Evolutionary conservation across 23 tunicate species (phyloP).

Genomic region (Halocynthia roretzi): DNA sequence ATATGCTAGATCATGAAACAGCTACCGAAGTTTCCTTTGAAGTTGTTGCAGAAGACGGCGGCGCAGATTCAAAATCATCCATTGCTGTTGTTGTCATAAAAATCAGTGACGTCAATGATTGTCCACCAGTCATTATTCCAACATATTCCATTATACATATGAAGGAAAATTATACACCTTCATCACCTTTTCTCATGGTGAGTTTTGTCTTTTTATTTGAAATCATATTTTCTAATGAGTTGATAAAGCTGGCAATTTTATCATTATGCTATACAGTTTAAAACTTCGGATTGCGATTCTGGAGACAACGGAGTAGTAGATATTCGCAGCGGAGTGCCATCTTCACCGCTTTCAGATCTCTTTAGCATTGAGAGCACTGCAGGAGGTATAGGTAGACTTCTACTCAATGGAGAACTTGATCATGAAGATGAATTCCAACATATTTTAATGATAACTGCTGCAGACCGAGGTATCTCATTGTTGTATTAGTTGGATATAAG

Average conservation of each 20-base stretch:
- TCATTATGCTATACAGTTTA: slow-evolving; percentile 23
- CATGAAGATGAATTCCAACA: slow-evolving; percentile 32
- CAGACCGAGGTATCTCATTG: slow-evolving; percentile 56
- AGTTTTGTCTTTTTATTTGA: neutral
- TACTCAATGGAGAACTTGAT: slow-evolving; percentile 22
- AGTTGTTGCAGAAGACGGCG: slow-evolving; percentile 54
- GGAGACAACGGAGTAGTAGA: slow-evolving; percentile 49
- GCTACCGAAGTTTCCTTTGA: slow-evolving; percentile 3
- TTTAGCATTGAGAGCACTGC: slow-evolving; percentile 18
- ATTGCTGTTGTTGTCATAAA: slow-evolving; percentile 21
- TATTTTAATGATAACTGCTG: slow-evolving; percentile 47
- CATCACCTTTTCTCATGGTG: neutral
- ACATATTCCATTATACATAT: slow-evolving; percentile 31
- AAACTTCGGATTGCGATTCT: slow-evolving; percentile 43
- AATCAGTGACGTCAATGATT: slow-evolving; percentile 63
- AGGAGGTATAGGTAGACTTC: slow-evolving; percentile 14
- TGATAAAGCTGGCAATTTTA: neutral
- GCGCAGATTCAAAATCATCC: slow-evolving; percentile 23
- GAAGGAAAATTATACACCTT: slow-evolving; percentile 22
- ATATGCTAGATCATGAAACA: slow-evolving; percentile 40
- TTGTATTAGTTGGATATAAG: neutral
- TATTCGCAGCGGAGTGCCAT: slow-evolving; percentile 14
- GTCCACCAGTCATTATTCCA: slow-evolving; percentile 46
- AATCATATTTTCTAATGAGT: neutral
- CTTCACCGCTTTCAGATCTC: neutral